Conservation (phyloP, 2,797 vertebrate species). For the Pipistrellus pipistrellus region DNA sequence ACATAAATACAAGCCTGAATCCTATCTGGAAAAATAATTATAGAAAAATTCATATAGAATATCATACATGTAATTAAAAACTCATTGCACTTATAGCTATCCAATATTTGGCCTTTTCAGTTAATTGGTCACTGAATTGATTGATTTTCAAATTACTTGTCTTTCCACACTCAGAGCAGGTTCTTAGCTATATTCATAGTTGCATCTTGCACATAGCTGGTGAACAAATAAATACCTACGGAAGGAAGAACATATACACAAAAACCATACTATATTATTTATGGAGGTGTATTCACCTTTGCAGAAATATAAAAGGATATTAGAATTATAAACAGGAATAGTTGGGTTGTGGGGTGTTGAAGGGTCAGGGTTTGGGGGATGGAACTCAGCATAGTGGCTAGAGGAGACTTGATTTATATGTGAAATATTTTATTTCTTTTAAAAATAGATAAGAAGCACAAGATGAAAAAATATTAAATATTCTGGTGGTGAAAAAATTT, state of each 20-base stretch:
- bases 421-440: conserved; percentile 20
- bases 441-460: neutral
- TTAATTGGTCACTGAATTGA: neutral
- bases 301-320: neutral
- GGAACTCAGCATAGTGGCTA: neutral
- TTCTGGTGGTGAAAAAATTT: neutral
- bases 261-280: neutral
- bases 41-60: neutral
- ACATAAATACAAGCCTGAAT: neutral
- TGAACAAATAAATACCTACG: neutral
- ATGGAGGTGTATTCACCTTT: neutral
- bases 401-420: neutral
- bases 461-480: neutral
- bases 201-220: neutral
- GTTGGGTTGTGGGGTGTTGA: neutral
- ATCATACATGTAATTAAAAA: neutral
- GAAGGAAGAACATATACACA: neutral
- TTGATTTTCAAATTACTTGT: neutral
- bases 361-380: neutral
- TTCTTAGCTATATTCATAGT: neutral
- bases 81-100: neutral
- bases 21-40: neutral
- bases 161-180: neutral
- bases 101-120: neutral
- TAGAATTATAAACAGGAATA: conserved; percentile 1